These are phyloP conservation scores for Scaptomyza caliginosa DNA, from an alignment of 2,888 invertebrate species.

Conservation along the genomic window DNA sequence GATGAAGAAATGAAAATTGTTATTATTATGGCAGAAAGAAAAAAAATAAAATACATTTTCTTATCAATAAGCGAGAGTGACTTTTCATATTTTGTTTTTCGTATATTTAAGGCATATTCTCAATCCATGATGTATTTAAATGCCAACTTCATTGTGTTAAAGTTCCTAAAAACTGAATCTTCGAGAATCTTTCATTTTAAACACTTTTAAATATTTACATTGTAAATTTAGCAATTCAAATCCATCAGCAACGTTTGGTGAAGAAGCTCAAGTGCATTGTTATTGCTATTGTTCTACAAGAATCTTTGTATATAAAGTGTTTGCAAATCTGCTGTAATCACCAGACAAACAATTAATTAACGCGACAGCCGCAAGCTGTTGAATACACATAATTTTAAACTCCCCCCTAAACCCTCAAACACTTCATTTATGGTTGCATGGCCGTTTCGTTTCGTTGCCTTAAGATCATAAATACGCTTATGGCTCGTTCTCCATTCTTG, in stretches of 20 bases:
- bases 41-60: constrained; percentile 24
- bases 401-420: not conserved
- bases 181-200: not conserved
- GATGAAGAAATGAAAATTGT: constrained; percentile 11
- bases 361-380: constrained; percentile 39
- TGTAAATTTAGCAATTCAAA: not conserved
- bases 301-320: too few species aligned
- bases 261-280: constrained; percentile 6
- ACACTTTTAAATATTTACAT: not conserved
- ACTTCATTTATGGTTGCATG: not conserved
- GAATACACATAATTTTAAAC: constrained; percentile 49
- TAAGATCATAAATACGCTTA: constrained; percentile 39
- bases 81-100: not conserved
- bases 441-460: constrained; percentile 25
- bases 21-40: constrained; percentile 20
- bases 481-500: constrained; percentile 32
- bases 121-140: too few species aligned
- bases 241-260: constrained; percentile 16
- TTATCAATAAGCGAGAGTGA: constrained; percentile 19
- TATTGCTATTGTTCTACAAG: constrained; percentile 3
- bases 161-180: too few species aligned
- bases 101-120: too few species aligned
- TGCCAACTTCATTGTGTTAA: too few species aligned
- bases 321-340: constrained; percentile 54
- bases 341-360: constrained; percentile 72